Base-by-base conservation (phyloP, 2,888 invertebrate species). In the Halocaridina rubra region DNA sequence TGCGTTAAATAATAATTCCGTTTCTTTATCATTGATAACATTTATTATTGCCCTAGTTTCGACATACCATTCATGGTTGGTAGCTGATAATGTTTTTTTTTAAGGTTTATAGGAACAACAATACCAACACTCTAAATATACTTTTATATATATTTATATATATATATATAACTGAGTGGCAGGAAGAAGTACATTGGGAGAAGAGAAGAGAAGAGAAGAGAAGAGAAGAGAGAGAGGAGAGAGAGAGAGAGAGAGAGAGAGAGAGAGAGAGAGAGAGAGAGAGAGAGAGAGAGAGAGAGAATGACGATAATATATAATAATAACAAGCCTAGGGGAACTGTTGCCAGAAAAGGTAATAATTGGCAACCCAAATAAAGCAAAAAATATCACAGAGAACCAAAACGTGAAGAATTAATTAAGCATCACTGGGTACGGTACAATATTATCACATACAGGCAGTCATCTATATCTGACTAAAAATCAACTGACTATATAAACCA, bases 41-140 rank as follows among this genome's bases (percentile, higher is more conserved):
- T 84, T 84, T 84, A 84, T 84, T 84, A 84, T 84, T 84, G 84
- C 84, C 84, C 84, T 84, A 84, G 84, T 84, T 84, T 79, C 79
- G 84, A 84, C 84, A 84, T 84, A 84, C 84, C 84, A 84, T 82
- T 82, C 77, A 82, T 77, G 82, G 76, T 72, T 84, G 84, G 84
- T 79, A 84, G 84, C 79, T 84, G 79, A 84, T 79, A 79, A 74
- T 79, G 84, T n/a, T n/a, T n/a, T n/a, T n/a, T n/a, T n/a, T n/a
- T 84, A 84, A 84, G 72, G 78, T 84, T 71, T 78, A 84, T 84
- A 84, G 84, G 84, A 84, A 84, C 84, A 74, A 84, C 84, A 84
- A 79, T 84, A 84, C 84, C 84, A 84, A 84, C 84, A 79, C 84
- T 84, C 79, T 79, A 84, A 79, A 84, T 84, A 84, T 72, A 72